These are phyloP conservation scores for Nysson spinosus DNA, from an alignment of 2,888 invertebrate species.

Conservation along the genomic window DNA sequence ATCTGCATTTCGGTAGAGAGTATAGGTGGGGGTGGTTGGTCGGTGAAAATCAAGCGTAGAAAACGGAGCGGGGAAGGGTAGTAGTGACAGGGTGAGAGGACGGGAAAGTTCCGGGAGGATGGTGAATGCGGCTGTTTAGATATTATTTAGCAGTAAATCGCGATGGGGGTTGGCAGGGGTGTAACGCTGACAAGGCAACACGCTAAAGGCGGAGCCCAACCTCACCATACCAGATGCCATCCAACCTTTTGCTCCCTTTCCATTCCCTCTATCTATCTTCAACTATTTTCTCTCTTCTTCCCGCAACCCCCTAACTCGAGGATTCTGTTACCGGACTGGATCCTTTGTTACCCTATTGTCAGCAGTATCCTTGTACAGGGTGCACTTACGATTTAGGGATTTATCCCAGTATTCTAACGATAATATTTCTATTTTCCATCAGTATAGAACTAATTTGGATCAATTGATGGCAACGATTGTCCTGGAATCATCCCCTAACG, in stretches of 20 bases:
- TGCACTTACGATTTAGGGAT: no score
- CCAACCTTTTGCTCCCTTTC: constrained; percentile 38
- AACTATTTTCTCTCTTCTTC: constrained; percentile 34
- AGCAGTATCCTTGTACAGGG: no score
- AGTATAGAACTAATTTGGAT: no score
- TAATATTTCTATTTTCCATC: no score
- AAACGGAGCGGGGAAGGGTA: constrained; percentile 10
- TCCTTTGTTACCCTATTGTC: no score
- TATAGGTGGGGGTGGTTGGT: neutral
- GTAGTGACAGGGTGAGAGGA: constrained; percentile 23
- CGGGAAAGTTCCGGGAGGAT: constrained; percentile 19
- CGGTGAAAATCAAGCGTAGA: neutral
- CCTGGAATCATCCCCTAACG: no score
- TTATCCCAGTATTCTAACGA: no score
- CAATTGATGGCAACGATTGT: no score
- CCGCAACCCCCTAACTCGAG: constrained; percentile 3
- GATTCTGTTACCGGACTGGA: neutral
- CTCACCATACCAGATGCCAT: constrained; percentile 55
- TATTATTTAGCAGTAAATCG: constrained; percentile 75
- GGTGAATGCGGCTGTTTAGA: constrained; percentile 68
- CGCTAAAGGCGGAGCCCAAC: constrained; percentile 74
- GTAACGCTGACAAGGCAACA: constrained; percentile 75
- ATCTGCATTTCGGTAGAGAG: constrained; percentile 18
- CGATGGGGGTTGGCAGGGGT: constrained; percentile 63
- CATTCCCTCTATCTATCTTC: constrained; percentile 19